These are phyloP conservation scores for Aegotheles bennettii DNA, from an alignment of 2,113 vertebrate species.

Conservation along the genomic window DNA sequence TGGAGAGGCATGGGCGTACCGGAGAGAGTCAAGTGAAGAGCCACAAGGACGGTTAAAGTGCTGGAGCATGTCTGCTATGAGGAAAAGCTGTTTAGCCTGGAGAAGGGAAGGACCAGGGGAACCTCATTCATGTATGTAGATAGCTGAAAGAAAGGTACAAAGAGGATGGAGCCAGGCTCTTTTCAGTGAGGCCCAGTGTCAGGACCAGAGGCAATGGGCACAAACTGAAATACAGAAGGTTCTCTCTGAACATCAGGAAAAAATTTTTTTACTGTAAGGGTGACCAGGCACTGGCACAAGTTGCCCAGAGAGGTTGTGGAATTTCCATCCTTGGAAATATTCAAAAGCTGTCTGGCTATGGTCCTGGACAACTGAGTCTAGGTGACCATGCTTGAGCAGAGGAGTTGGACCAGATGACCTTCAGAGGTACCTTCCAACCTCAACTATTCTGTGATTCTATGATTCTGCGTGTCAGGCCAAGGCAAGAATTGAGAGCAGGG, in stretches of 20 bases:
- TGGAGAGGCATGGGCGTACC: accelerated
- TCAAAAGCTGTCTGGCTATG: neutral
- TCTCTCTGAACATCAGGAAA: neutral
- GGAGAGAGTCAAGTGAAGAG: neutral
- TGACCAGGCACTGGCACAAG: neutral
- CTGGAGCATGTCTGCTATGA: accelerated
- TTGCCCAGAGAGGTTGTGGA: neutral
- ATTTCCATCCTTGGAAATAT: neutral
- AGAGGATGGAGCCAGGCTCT: too few relatives aligned
- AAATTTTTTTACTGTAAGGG: accelerated
- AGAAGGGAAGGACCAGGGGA: accelerated
- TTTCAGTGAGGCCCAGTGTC: accelerated
- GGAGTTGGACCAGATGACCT: neutral
- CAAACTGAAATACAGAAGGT: accelerated
- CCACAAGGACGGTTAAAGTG: accelerated
- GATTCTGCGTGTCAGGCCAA: neutral
- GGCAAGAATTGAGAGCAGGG: neutral
- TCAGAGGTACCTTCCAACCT: neutral
- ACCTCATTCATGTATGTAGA: accelerated
- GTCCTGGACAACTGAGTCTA: neutral
- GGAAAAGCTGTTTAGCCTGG: neutral
- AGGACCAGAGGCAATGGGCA: neutral
- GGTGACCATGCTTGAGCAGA: neutral
- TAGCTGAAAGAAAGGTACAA: accelerated
- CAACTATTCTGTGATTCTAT: neutral